Evolutionary conservation across 1,140 invertebrate species (phyloP).

Genomic region (Venustaconcha ellipsiformis): DNA sequence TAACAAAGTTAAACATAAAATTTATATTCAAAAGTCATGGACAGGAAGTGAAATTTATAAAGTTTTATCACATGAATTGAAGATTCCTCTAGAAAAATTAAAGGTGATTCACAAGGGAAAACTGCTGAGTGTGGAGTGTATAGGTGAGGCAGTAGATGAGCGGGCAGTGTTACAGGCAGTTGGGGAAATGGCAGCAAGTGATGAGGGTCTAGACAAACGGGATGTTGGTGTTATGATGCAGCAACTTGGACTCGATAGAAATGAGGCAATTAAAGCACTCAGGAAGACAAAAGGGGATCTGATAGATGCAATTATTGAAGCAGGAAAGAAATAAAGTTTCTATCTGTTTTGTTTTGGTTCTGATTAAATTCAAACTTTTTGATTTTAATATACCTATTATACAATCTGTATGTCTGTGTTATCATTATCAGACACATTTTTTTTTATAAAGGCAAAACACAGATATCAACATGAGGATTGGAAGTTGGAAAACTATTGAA

Average conservation of each 20-base stretch:
- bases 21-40: slow-evolving; percentile 47
- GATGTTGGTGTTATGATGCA: slow-evolving; percentile 57
- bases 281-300: slow-evolving; percentile 76
- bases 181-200: slow-evolving; percentile 51
- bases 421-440: no score
- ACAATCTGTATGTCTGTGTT: no score
- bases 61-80: slow-evolving; percentile 32
- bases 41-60: slow-evolving; percentile 43
- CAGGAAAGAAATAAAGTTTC: no score
- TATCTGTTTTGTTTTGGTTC: no score
- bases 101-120: slow-evolving; percentile 60
- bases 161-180: slow-evolving; percentile 56
- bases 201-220: slow-evolving; percentile 43
- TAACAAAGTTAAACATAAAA: slow-evolving; percentile 51
- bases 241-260: slow-evolving; percentile 50
- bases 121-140: slow-evolving; percentile 34
- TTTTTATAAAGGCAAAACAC: no score
- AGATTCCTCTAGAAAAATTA: slow-evolving; percentile 49
- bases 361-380: no score
- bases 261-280: slow-evolving; percentile 48
- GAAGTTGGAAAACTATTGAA: no score
- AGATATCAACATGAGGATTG: no score
- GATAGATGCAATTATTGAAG: slow-evolving; percentile 41
- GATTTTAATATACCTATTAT: no score
- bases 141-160: slow-evolving; percentile 35